Evolutionary conservation across 2,888 invertebrate genomes (phyloP).

Genomic region (Cheilosia impressa): DNA sequence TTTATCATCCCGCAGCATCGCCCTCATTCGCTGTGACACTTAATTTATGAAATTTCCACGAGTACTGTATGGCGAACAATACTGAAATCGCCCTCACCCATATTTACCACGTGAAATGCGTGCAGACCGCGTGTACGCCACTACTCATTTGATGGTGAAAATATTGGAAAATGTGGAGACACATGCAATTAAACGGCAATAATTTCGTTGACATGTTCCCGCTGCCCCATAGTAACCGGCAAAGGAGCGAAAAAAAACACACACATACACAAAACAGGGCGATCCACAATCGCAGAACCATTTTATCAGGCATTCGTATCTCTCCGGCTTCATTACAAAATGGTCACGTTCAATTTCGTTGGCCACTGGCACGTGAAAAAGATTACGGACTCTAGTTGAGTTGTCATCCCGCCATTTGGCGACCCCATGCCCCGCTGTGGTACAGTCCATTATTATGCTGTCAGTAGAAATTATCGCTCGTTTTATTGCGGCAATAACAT

Average conservation of each 20-base stretch:
- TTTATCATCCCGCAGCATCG: not conserved
- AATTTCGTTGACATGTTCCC: slow-evolving; percentile 55
- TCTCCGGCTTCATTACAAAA: slow-evolving; percentile 63
- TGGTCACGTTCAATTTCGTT: slow-evolving; percentile 68
- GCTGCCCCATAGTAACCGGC: not conserved
- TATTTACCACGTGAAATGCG: slow-evolving; percentile 12
- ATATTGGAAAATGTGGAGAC: slow-evolving; percentile 52
- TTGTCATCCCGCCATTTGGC: slow-evolving; percentile 21
- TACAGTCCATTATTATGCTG: slow-evolving; percentile 60
- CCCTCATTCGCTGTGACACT: slow-evolving; percentile 1
- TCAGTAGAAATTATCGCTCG: slow-evolving; percentile 62
- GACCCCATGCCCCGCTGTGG: slow-evolving; percentile 9
- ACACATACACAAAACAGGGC: too few relatives aligned
- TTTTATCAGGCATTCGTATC: slow-evolving; percentile 30
- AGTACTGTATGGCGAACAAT: not conserved
- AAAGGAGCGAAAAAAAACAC: not conserved
- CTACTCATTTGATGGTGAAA: slow-evolving; percentile 34
- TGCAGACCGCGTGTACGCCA: slow-evolving; percentile 31
- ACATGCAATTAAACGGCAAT: slow-evolving; percentile 68
- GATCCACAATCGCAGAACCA: not conserved
- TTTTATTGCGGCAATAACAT: slow-evolving; percentile 22
- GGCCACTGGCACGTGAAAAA: slow-evolving; percentile 69
- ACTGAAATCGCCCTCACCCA: not conserved
- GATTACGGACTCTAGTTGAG: slow-evolving; percentile 59
- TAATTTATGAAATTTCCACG: slow-evolving; percentile 8